Percentiles rank a stretch among this genome's conserved stretches.
Conservation (phyloP, 2,113 vertebrate genomes). For the Phaethornis superciliosus region DNA sequence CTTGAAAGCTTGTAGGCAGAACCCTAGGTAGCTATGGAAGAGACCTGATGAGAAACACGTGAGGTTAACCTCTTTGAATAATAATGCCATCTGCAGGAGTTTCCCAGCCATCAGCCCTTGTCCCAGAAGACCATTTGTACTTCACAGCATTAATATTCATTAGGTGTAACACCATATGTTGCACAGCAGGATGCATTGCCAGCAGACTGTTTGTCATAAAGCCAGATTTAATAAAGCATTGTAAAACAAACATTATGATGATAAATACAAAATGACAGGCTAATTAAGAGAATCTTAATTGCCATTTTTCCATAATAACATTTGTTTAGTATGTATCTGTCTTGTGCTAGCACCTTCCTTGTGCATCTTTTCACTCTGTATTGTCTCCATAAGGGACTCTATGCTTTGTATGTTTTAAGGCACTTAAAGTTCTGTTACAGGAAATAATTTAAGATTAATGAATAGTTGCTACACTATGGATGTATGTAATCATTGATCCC, state of each 20-base stretch:
- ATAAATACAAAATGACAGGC: constrained; percentile 84
- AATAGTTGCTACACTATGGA: neutral
- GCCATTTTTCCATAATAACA: constrained; percentile 77
- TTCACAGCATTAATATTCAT: constrained; percentile 83
- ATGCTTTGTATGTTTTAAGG: constrained; percentile 8
- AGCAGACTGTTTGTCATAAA: constrained; percentile 82
- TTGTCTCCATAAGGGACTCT: neutral
- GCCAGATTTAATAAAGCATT: constrained; percentile 85
- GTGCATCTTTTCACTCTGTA: constrained; percentile 16
- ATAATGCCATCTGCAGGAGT: constrained; percentile 74
- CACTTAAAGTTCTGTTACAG: neutral
- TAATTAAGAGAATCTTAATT: constrained; percentile 84
- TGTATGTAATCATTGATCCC: neutral
- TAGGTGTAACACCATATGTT: constrained; percentile 80
- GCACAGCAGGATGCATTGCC: constrained; percentile 77
- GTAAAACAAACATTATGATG: constrained; percentile 84
- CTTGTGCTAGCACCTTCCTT: constrained; percentile 56
- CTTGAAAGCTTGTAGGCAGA: neutral
- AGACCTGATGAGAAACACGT: constrained; percentile 66
- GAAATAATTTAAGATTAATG: constrained; percentile 58
- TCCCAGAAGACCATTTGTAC: constrained; percentile 77
- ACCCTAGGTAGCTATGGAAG: constrained; percentile 24
- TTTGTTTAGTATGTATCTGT: constrained; percentile 72
- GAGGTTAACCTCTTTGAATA: constrained; percentile 62
- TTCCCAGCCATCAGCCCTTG: constrained; percentile 70